Percentiles rank a stretch among this genome's conserved stretches.
Evolutionary conservation across 2,888 invertebrate genomes (phyloP).

Genomic region (Drosophila prostipennis): DNA sequence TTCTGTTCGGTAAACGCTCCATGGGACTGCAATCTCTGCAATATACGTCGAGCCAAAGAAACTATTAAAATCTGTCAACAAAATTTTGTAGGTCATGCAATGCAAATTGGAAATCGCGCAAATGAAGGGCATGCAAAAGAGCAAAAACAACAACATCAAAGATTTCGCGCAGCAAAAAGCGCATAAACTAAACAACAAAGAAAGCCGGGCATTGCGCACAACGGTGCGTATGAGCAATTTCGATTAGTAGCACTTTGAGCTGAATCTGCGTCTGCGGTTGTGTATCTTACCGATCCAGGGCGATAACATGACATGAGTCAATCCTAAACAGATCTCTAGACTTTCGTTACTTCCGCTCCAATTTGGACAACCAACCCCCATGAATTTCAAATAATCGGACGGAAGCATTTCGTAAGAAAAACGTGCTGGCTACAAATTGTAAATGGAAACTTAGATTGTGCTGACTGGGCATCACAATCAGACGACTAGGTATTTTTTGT

Average conservation of each 20-base stretch:
- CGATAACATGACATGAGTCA: constrained; percentile 14
- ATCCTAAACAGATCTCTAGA: not conserved
- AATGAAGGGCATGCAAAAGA: constrained; percentile 39
- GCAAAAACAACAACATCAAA: constrained; percentile 24
- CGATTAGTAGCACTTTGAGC: constrained; percentile 52
- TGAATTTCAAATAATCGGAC: constrained; percentile 34
- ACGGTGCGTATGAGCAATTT: constrained; percentile 67
- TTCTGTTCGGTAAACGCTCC: constrained; percentile 83
- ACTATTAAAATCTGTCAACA: constrained; percentile 39
- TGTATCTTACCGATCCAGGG: constrained; percentile 34
- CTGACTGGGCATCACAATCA: constrained; percentile 22
- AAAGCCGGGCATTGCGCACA: constrained; percentile 53
- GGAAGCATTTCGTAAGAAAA: constrained; percentile 14
- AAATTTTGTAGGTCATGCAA: constrained; percentile 25
- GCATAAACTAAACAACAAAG: constrained; percentile 24
- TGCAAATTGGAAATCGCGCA: constrained; percentile 18
- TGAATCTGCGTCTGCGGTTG: constrained; percentile 9
- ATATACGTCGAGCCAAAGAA: constrained; percentile 31
- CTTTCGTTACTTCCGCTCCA: constrained; percentile 43
- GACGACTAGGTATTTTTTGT: constrained; percentile 29
- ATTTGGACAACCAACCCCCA: constrained; percentile 8
- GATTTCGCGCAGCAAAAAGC: not conserved
- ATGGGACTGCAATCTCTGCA: constrained; percentile 84
- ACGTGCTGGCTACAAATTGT: constrained; percentile 27
- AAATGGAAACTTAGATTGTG: constrained; percentile 22